Conservation (phyloP, 2,888 invertebrate species). For the Ommatoiulus sabulosus region DNA sequence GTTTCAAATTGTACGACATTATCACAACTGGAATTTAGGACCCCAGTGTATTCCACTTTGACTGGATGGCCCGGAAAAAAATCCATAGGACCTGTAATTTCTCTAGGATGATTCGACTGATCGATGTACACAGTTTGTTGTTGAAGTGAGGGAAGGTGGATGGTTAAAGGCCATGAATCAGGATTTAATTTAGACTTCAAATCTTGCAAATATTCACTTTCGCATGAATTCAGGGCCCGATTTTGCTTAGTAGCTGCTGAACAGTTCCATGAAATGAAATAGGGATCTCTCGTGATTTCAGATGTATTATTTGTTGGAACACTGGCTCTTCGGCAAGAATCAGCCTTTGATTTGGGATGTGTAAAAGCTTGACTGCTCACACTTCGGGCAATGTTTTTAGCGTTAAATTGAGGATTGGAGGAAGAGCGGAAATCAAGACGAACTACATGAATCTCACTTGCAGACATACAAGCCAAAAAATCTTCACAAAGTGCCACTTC, state of each 20-base stretch:
- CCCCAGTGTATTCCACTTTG: constrained; percentile 58
- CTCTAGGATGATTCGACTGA: constrained; percentile 52
- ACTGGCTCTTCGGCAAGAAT: background rate
- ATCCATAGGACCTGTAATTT: constrained; percentile 60
- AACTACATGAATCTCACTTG: constrained; percentile 73
- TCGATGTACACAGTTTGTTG: constrained; percentile 59
- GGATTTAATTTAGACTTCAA: constrained; percentile 60
- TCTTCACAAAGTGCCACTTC: constrained; percentile 76
- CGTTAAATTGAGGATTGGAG: background rate
- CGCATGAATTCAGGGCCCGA: constrained; percentile 1
- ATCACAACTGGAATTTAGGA: background rate
- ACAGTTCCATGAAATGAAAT: constrained; percentile 56
- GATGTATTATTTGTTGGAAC: constrained; percentile 36
- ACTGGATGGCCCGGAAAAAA: constrained; percentile 60
- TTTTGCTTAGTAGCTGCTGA: constrained; percentile 53
- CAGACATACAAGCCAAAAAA: constrained; percentile 75
- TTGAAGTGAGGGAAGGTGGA: constrained; percentile 60
- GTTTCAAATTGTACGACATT: constrained; percentile 57
- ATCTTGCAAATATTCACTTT: background rate
- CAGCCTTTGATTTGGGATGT: background rate
- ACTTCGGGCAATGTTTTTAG: constrained; percentile 12
- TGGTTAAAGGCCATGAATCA: constrained; percentile 61
- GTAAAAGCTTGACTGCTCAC: background rate
- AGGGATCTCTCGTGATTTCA: constrained; percentile 47
- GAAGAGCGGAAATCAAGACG: constrained; percentile 61